Evolutionary conservation across 2,888 invertebrate genomes (phyloP), one percentile per base, ranked within the genome.

Genomic region (Andrena bicolor): DNA sequence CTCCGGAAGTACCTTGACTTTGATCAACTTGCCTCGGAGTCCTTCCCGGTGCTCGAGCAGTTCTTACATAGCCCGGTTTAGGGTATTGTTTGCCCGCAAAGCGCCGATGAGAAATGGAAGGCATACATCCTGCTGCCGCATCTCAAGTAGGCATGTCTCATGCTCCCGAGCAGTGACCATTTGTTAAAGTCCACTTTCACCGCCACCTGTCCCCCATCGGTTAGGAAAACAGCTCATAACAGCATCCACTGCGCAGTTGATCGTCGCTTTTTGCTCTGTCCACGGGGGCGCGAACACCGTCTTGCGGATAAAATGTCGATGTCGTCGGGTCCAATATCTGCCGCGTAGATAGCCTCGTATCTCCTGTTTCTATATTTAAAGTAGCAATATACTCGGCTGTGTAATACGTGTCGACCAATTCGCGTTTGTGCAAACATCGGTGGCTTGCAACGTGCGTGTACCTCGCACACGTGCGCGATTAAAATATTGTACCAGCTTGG

Each of bases 81-180:
- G 85, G 88, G 85, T 90, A 92, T 93, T 92, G 92, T 92, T 92
- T 89, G 89, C 85, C 87, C 84, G 83, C 86, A 87, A 76, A 84
- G 82, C 83, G 83, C 83, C 88, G 82, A 91, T 93, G 93, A 93
- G 93, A 93, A 93, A 93, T 93, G 90, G 90, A 80, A 69, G 86
- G 80, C 92, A 92, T 93, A 92, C 90, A 93, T 93, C 92, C 90
- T 91, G 85, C 83, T 80, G 88, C 89, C 90, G 90, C 91, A 91
- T 91, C 90, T 88, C 89, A 90, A 90, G 90, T 91, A 92, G 88
- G 83, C 83, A 75, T 80, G 88, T 84, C 88, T 87, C 85, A 81
- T 85, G 81, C 81, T 79, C 69, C 78, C 84, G 83, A 87, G 81
- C 90, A 87, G 87, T 90, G 91, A 89, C 88, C 92, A 92, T 92